Percentiles rank a stretch among this genome's conserved stretches.
Conservation (phyloP, 1,140 invertebrate species). For the Pachypsylla venusta region DNA sequence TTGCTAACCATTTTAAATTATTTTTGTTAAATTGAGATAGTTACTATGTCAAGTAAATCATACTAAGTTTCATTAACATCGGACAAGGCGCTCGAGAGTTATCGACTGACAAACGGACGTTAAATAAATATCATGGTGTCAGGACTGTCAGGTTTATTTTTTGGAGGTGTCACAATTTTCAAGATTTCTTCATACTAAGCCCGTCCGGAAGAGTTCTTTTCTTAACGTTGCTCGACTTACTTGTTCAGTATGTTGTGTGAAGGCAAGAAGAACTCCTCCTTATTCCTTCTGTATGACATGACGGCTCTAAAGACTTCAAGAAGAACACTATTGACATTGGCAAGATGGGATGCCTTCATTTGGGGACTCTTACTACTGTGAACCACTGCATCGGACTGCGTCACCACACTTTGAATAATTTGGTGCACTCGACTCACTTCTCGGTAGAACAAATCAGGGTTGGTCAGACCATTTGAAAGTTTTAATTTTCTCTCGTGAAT, state of each 20-base stretch:
- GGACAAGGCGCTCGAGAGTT: too few relatives aligned
- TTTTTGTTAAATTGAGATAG: too few relatives aligned
- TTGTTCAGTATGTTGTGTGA: background rate
- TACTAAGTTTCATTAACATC: too few relatives aligned
- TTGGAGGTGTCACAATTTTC: too few relatives aligned
- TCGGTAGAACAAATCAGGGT: constrained; percentile 54
- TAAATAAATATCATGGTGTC: too few relatives aligned
- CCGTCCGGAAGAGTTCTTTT: background rate
- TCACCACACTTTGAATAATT: background rate
- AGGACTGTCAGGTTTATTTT: too few relatives aligned
- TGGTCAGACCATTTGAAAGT: constrained; percentile 38
- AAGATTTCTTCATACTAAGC: too few relatives aligned
- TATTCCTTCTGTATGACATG: constrained; percentile 3
- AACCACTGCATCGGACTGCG: background rate
- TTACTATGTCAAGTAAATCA: too few relatives aligned
- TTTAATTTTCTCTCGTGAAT: constrained; percentile 25
- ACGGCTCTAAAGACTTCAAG: background rate
- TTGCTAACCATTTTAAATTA: too few relatives aligned
- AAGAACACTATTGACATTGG: background rate
- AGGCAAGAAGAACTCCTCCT: background rate
- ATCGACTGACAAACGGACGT: too few relatives aligned
- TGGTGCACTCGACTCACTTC: constrained; percentile 38
- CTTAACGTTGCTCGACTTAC: background rate
- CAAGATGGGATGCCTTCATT: background rate
- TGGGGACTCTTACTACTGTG: constrained; percentile 2